Base-by-base conservation (phyloP, 2,888 invertebrate species). In the Diarsia dahlii region DNA sequence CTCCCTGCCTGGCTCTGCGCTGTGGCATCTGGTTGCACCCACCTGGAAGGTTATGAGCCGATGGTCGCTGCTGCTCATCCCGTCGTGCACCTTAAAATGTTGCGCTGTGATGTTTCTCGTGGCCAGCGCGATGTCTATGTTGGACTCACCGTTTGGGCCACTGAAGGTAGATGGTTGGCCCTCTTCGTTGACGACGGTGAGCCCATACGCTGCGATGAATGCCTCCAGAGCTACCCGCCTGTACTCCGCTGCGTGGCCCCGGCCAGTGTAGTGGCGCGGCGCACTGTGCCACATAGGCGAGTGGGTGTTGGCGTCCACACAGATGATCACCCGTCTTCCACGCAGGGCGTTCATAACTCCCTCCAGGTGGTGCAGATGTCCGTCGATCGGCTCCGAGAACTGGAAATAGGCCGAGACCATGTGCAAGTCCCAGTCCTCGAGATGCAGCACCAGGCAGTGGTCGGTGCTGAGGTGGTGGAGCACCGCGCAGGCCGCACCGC, bases 41-140 rank as follows among this genome's bases (percentile, higher is more conserved):
- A 46, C 52, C 9, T 2, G 20, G 62, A 58, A 86, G 0, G 84
- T 81, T 0, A 88, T 85, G 0, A 88, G 75, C 0, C 71, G 63
- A 28, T 89, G 87, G 66, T 87, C 88, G 13, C 87, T 87, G 10
- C 15, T 18, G 48, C 81, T 84, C 2, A 46, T 80, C 0, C 60
- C 84, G 0, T 66, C 82, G 12, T 67, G 65, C 0, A 86, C 87
- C 1, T 9, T 60, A 6, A 39, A 39, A n/a, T n/a, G n/a, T 5
- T 6, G 4, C 20, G 20, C 52, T 20, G 88, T 89, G 0, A 89
- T 0, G 76, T 89, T 89, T 0, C 46, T 13, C 13, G 39, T 5
- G 39, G 39, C 5, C 39, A 39, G 39, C 39, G 39, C 39, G 0
- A 39, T 39, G 5, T 39, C 39, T 5, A 90, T 77, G 46, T 89